These are phyloP conservation scores for Hypsibius dujardini DNA, from an alignment of 1,140 invertebrate species.

Conservation along the genomic window DNA sequence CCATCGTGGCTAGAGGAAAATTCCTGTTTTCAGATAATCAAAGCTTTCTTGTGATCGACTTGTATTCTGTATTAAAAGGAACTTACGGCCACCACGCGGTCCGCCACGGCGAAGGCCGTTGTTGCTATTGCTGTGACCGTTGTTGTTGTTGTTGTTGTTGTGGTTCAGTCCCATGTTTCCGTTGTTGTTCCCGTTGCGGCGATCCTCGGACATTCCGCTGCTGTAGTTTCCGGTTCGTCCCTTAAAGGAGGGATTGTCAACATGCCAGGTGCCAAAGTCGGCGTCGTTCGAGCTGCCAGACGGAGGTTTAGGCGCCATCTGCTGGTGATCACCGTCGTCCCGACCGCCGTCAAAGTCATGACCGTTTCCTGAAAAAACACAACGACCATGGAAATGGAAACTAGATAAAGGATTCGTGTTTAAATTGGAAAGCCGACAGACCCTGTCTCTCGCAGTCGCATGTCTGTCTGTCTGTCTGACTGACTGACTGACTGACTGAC, in stretches of 20 bases:
- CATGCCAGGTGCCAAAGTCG: not conserved
- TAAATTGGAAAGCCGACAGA: not conserved
- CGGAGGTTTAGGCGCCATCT: not conserved
- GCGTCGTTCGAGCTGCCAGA: not conserved
- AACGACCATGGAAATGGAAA: not conserved
- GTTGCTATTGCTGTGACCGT: too few relatives aligned
- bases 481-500: too few relatives aligned
- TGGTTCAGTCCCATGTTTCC: not conserved
- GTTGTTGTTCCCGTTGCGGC: not conserved
- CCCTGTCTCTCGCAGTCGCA: not conserved
- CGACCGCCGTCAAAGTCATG: not conserved
- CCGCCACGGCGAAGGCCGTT: too few relatives aligned
- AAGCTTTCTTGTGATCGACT: too few relatives aligned
- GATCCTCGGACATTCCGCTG: not conserved
- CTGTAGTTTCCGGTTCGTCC: not conserved
- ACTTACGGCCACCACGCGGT: too few relatives aligned
- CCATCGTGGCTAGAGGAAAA: too few relatives aligned
- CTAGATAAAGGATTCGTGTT: not conserved
- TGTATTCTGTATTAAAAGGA: too few relatives aligned
- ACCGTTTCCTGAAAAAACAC: not conserved
- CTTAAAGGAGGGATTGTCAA: not conserved
- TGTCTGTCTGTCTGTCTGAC: too few relatives aligned
- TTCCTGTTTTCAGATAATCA: too few relatives aligned
- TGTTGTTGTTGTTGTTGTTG: too few relatives aligned
- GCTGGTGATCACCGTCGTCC: not conserved